These are phyloP conservation scores for Coleophora deauratella DNA, from an alignment of 2,888 invertebrate genomes.

Conservation along the genomic window DNA sequence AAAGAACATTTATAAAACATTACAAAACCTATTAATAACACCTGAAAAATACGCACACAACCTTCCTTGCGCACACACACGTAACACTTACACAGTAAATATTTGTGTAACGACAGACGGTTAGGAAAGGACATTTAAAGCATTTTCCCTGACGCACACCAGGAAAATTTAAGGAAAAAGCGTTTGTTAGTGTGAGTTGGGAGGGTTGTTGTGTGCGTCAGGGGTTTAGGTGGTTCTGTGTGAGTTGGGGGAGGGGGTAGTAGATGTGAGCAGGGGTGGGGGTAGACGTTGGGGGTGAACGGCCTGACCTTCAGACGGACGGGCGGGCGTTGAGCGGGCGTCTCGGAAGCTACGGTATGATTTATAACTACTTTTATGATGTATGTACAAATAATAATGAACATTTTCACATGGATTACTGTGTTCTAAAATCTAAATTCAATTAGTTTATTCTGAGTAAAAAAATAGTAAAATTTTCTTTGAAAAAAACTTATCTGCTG, in stretches of 20 bases:
- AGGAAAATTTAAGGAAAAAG: too few species aligned
- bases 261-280: slow-evolving; percentile 2
- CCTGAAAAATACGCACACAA: slow-evolving; percentile 13
- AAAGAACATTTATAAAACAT: slow-evolving; percentile 12
- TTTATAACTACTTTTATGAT: slow-evolving; percentile 25
- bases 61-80: slow-evolving; percentile 2
- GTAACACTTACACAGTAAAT: too few species aligned
- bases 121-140: too few species aligned
- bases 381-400: too few species aligned
- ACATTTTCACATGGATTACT: too few species aligned
- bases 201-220: neutral
- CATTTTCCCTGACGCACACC: too few species aligned
- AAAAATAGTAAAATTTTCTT: too few species aligned
- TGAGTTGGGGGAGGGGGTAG: slow-evolving; percentile 5
- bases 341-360: slow-evolving; percentile 49
- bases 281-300: slow-evolving; percentile 45
- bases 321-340: slow-evolving; percentile 33
- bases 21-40: slow-evolving; percentile 23
- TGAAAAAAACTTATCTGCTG: too few species aligned
- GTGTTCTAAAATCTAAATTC: too few species aligned
- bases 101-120: too few species aligned
- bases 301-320: slow-evolving; percentile 65
- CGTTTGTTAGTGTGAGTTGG: too few species aligned
- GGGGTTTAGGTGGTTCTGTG: neutral
- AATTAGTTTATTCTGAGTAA: too few species aligned